Conservation (phyloP, 2,888 invertebrate species). For the Bombylius major region DNA sequence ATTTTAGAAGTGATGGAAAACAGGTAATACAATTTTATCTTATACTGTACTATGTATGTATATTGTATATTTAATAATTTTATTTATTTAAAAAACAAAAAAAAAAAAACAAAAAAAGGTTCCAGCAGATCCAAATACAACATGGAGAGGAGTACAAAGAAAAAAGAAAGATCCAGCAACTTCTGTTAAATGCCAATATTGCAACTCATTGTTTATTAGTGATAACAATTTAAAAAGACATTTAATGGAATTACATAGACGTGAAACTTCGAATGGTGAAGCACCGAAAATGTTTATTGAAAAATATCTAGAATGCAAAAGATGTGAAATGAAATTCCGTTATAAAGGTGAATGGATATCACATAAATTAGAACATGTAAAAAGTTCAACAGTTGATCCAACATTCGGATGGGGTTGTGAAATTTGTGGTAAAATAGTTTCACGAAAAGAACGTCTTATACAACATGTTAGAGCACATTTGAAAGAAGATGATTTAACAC, state of each 20-base stretch:
- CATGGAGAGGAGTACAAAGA: not conserved
- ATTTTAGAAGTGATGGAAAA: constrained; percentile 39
- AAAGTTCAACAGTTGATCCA: constrained; percentile 29
- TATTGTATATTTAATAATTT: not conserved
- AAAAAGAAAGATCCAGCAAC: not conserved
- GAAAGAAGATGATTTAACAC: constrained; percentile 22
- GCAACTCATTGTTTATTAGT: constrained; percentile 35
- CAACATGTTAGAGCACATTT: constrained; percentile 35
- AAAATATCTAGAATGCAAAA: constrained; percentile 27
- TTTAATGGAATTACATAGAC: constrained; percentile 34
- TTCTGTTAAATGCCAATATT: constrained; percentile 28
- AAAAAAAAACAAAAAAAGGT: not conserved
- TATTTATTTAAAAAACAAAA: not conserved
- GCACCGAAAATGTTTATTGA: constrained; percentile 30
- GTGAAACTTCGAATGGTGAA: constrained; percentile 27
- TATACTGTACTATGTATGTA: too few relatives aligned
- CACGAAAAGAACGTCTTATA: constrained; percentile 34
- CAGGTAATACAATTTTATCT: constrained; percentile 27
- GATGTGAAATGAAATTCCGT: constrained; percentile 29
- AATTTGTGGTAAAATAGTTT: constrained; percentile 33
- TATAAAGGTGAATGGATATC: constrained; percentile 33
- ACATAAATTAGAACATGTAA: constrained; percentile 33
- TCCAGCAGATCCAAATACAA: constrained; percentile 19
- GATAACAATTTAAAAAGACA: constrained; percentile 35
- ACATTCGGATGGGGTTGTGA: constrained; percentile 38